These are phyloP conservation scores for Pissodes strobi DNA, from an alignment of 1,140 invertebrate species.

Conservation along the genomic window DNA sequence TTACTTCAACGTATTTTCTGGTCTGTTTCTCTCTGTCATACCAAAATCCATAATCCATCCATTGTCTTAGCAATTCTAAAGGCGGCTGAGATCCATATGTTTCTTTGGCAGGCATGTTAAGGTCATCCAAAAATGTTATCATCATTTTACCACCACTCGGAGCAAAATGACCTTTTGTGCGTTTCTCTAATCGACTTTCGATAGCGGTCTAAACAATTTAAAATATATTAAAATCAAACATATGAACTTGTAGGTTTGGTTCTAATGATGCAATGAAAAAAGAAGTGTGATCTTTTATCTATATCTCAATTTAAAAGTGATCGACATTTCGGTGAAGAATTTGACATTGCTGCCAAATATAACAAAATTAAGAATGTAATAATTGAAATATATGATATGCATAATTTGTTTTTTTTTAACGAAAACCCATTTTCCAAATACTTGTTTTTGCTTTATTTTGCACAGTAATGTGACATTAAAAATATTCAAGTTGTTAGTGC, in stretches of 20 bases:
- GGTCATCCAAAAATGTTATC: conserved; percentile 85
- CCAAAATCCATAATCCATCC: conserved; percentile 88
- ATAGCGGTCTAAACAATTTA: conserved; percentile 55
- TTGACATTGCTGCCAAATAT: too few relatives aligned
- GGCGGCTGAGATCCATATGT: conserved; percentile 84
- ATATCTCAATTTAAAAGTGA: too few relatives aligned
- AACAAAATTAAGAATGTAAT: too few relatives aligned
- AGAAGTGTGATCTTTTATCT: too few relatives aligned
- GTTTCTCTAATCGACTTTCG: conserved; percentile 78
- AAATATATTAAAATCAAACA: not conserved
- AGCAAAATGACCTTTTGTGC: conserved; percentile 79
- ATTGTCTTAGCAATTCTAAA: conserved; percentile 80
- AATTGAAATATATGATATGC: too few relatives aligned
- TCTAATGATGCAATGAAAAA: not conserved
- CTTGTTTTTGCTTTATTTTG: too few relatives aligned
- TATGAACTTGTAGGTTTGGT: not conserved
- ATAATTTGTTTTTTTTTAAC: too few relatives aligned
- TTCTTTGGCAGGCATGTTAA: conserved; percentile 89
- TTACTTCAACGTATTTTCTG: conserved; percentile 70
- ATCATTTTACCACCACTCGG: conserved; percentile 77
- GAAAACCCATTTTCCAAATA: too few relatives aligned
- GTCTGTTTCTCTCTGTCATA: conserved; percentile 76
- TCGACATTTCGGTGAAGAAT: too few relatives aligned
- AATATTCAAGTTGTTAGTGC: too few relatives aligned
- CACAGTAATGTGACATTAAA: too few relatives aligned